A percentile compares a stretch with the other conserved stretches of the same genome.
These are phyloP conservation scores for Osmerus mordax DNA, from an alignment of 2,113 vertebrate species.

Conservation along the genomic window DNA sequence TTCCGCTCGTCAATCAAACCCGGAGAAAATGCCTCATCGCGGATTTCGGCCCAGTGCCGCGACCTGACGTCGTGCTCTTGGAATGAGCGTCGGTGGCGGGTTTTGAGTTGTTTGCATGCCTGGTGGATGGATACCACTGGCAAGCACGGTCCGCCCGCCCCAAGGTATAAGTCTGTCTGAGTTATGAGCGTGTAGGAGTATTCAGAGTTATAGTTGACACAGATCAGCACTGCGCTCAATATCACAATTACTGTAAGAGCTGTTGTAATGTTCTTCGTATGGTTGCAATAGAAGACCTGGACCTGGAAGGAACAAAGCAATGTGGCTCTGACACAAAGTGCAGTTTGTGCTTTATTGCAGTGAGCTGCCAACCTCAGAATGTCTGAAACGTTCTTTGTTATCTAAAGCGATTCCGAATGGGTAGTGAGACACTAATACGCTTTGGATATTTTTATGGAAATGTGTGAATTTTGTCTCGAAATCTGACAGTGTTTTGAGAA, in stretches of 20 bases:
- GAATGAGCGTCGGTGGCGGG: constrained; percentile 54
- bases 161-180: constrained; percentile 58
- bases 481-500: constrained; percentile 32
- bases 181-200: constrained; percentile 58
- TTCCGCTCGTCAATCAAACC: constrained; percentile 63
- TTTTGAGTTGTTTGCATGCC: constrained; percentile 53
- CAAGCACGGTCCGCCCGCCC: constrained; percentile 25
- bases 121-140: constrained; percentile 47
- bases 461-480: constrained; percentile 11
- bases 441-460: constrained; percentile 13
- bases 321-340: constrained; percentile 29
- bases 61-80: constrained; percentile 60
- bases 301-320: constrained; percentile 40
- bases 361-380: no score
- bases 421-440: no score
- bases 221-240: constrained; percentile 67
- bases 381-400: no score
- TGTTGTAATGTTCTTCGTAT: constrained; percentile 67
- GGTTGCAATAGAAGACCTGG: constrained; percentile 49
- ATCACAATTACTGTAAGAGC: constrained; percentile 74
- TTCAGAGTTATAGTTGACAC: constrained; percentile 69
- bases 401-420: no score
- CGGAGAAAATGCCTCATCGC: constrained; percentile 68
- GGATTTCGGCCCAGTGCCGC: constrained; percentile 55
- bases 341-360: not conserved